Base-by-base conservation (phyloP, 2,797 vertebrate genomes). In the Gymnoscopelus microlampas region DNA sequence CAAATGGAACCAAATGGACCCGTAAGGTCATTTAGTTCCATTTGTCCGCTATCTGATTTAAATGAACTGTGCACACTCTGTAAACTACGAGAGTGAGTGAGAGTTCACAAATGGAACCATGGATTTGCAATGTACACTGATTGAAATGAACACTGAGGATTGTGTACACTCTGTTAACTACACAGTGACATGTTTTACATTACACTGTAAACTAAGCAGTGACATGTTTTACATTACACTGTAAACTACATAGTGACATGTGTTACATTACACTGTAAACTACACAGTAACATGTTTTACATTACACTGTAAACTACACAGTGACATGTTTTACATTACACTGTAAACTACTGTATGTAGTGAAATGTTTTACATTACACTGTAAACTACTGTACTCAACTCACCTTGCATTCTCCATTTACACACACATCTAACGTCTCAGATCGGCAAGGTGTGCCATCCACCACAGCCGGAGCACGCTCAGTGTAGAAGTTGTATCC, bases 401-500 rank as follows among this genome's bases (percentile, higher is more conserved):
- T 87, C 81, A 99, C 98, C 96, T 98, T 98, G 93, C 98, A 99
- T 84, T 99, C 97, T 61, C 98, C 98, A 0, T 96, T 97, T 65
- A 99, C 97, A 3, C 98, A 99, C 78, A 98, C 95, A 63, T 99
- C 97, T 12, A 96, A 91, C 1, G 97, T 96, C 84, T 99, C 96
- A 0, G 95, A 95, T 56, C 96, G 87, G 77, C 97, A 99, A 0
- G 93, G 94, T 0, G 97, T 98, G 63, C 98, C 97, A 0, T 99
- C 98, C 83, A 98, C 95, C 80, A 99, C 98, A 0, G 98, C 98
- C 0, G 97, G 96, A 0, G 98, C 96, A 2, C 96, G 93, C 86
- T 99, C 98, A 0, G 97, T 99, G 93, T 99, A 99, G 93, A 99
- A 99, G 93, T 99, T 99, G 91, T 98, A 99, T 9, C 97, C 97